These are phyloP conservation scores for Gobius niger DNA, from an alignment of 2,113 vertebrate species.

Conservation along the genomic window DNA sequence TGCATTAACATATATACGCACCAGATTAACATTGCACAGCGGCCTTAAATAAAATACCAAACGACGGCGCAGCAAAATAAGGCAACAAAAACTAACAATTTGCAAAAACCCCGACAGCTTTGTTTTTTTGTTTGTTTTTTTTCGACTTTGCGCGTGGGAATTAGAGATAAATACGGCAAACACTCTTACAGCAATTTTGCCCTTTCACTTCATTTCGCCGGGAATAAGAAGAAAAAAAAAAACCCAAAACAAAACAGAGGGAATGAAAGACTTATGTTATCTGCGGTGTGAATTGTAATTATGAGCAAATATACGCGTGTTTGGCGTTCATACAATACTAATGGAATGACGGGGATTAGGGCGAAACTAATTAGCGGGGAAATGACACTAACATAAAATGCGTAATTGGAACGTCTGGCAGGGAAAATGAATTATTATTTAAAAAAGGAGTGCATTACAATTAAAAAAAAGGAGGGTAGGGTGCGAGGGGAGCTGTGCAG, in stretches of 20 bases:
- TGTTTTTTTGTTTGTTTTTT: no score
- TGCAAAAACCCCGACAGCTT: no score
- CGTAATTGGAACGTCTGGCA: not conserved
- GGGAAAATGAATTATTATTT: not conserved
- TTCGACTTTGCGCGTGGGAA: not conserved
- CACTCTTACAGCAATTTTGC: not conserved
- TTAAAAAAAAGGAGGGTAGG: not conserved
- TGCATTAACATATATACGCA: no score
- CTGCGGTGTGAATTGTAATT: not conserved
- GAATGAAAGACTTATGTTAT: not conserved
- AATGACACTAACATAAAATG: not conserved
- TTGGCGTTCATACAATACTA: not conserved
- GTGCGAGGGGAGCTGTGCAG: not conserved
- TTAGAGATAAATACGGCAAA: conserved; percentile 1
- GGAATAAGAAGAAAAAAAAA: not conserved
- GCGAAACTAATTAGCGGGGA: conserved; percentile 2
- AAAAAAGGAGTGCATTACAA: not conserved
- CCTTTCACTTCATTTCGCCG: not conserved
- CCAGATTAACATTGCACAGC: not conserved
- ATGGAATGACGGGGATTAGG: conserved; percentile 2
- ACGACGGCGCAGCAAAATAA: conserved; percentile 26
- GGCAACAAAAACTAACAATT: not conserved
- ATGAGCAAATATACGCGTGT: not conserved
- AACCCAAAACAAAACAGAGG: not conserved
- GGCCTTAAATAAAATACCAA: conserved; percentile 34